phyloP scores from a whole-genome alignment of 2,113 vertebrate species.

The Phalacrocorax carbo region DNA sequence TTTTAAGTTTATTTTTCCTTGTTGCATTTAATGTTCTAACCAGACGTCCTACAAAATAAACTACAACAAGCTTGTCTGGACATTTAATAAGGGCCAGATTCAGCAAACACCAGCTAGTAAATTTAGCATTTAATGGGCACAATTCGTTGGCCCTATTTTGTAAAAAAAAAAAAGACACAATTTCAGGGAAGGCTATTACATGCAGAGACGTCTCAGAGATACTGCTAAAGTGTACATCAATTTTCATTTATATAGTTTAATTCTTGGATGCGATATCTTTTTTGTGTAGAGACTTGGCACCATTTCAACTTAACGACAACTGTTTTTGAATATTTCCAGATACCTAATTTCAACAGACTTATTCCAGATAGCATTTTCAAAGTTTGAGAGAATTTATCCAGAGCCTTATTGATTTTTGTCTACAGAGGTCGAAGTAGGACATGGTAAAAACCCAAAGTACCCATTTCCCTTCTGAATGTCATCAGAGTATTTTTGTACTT shows the following conservation, averaged over 20 bases:
- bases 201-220: neutral
- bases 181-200: neutral
- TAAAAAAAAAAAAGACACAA: neutral
- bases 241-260: neutral
- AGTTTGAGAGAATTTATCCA: neutral
- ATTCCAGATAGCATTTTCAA: neutral
- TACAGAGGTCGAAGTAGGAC: neutral
- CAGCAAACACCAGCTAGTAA: slow-evolving; percentile 58
- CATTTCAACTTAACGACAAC: neutral
- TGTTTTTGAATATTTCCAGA: neutral
- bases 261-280: neutral
- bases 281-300: neutral
- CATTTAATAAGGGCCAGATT: slow-evolving; percentile 67
- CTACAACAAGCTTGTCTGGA: slow-evolving; percentile 61
- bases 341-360: neutral
- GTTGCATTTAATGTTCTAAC: slow-evolving; percentile 60
- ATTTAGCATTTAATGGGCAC: slow-evolving; percentile 45
- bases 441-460: neutral
- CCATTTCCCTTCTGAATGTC: neutral
- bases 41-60: slow-evolving; percentile 67
- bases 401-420: neutral
- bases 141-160: slow-evolving; percentile 1
- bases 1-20: slow-evolving; percentile 66
- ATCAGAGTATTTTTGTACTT: neutral
- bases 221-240: neutral